phyloP scores from a whole-genome alignment of 2,888 invertebrate genomes.

The Sisyra terminalis region DNA sequence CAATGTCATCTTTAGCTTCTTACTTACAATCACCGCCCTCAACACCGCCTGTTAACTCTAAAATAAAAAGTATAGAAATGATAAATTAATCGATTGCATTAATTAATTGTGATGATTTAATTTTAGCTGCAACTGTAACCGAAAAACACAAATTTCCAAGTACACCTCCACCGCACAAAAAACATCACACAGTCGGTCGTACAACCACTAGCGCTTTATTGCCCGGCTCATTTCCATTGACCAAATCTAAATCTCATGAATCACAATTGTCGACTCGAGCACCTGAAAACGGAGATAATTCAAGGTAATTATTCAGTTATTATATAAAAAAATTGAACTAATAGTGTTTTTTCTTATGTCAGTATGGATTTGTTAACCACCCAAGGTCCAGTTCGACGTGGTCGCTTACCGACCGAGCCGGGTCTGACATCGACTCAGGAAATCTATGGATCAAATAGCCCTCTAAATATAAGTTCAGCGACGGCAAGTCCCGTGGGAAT shows the following conservation, averaged over 20 bases:
- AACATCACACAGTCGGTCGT: constrained; percentile 39
- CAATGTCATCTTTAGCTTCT: constrained; percentile 25
- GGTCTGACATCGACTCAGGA: constrained; percentile 32
- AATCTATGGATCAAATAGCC: constrained; percentile 14
- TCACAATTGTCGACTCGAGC: constrained; percentile 63
- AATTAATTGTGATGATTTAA: constrained; percentile 3
- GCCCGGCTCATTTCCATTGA: constrained; percentile 46
- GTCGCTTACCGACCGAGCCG: constrained; percentile 40
- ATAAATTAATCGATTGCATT: neutral
- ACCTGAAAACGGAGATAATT: constrained; percentile 32
- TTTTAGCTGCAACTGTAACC: constrained; percentile 12
- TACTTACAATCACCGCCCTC: constrained; percentile 32
- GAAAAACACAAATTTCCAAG: constrained; percentile 51
- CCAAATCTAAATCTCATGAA: constrained; percentile 85
- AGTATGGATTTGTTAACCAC: constrained; percentile 4
- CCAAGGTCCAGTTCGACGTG: constrained; percentile 24
- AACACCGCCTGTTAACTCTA: constrained; percentile 28
- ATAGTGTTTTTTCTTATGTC: constrained; percentile 3
- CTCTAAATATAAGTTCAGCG: constrained; percentile 2
- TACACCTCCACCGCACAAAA: constrained; percentile 67
- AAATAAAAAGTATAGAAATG: too few relatives aligned
- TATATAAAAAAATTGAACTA: too few relatives aligned
- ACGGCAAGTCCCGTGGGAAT: neutral
- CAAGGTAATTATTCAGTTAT: constrained; percentile 19
- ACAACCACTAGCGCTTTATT: constrained; percentile 22